These are phyloP conservation scores for Sebastes iracundus DNA, from an alignment of 2,797 vertebrate genomes.

Conservation along the genomic window DNA sequence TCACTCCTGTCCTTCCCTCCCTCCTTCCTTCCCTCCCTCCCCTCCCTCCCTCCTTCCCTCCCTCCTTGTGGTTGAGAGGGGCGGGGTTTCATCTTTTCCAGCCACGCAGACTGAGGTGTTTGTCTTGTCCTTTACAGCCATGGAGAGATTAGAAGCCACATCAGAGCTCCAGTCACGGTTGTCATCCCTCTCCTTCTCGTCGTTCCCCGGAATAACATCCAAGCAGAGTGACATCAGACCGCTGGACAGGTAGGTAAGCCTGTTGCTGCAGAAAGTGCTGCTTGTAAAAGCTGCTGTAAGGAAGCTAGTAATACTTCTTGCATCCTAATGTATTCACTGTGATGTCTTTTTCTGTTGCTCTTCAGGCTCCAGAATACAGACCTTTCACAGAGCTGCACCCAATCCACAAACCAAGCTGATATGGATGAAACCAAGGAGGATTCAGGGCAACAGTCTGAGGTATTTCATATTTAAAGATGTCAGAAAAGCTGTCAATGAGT, in stretches of 20 bases:
- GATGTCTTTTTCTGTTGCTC: not conserved
- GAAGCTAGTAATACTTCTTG: not conserved
- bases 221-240: constrained; percentile 74
- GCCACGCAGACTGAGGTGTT: constrained; percentile 63
- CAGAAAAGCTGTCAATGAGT: not conserved
- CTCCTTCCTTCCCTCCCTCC: constrained; percentile 19
- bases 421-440: constrained; percentile 71
- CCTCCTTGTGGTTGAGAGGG: constrained; percentile 42
- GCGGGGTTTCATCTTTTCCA: constrained; percentile 59
- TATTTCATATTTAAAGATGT: constrained; percentile 33
- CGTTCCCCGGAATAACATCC: constrained; percentile 83
- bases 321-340: not conserved
- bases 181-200: constrained; percentile 84
- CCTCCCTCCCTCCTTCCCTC: not conserved
- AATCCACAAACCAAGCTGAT: constrained; percentile 32
- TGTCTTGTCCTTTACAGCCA: constrained; percentile 71
- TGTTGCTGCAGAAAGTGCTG: constrained; percentile 40
- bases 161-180: constrained; percentile 85
- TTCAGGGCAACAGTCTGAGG: constrained; percentile 56
- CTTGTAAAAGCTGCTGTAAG: not conserved
- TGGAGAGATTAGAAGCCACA: constrained; percentile 79
- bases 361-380: constrained; percentile 82
- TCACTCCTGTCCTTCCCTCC: not conserved
- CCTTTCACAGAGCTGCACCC: constrained; percentile 68
- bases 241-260: constrained; percentile 76